phyloP scores from a whole-genome alignment of 2,888 invertebrate species.

The Noctua janthe region DNA sequence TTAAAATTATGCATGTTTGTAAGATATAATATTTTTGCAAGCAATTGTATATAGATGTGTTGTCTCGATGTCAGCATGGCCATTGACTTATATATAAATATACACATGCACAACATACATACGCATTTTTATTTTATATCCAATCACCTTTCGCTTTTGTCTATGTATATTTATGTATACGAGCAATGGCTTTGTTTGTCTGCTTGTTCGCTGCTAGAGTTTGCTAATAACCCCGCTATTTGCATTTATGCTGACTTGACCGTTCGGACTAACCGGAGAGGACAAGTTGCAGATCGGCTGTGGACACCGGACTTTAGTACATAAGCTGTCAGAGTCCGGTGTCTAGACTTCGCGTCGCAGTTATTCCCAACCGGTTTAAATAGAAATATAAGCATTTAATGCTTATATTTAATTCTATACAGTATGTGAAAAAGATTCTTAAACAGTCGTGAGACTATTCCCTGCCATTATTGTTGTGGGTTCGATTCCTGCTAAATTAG shows the following conservation, averaged over 20 bases:
- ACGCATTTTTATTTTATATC: slow-evolving; percentile 83
- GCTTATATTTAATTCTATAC: neutral
- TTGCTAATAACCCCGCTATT: slow-evolving; percentile 26
- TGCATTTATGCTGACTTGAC: slow-evolving; percentile 4
- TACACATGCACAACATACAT: slow-evolving; percentile 77
- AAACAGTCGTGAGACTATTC: too few species aligned
- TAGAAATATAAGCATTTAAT: neutral
- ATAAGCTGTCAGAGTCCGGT: neutral
- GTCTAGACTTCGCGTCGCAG: neutral
- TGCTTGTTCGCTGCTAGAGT: slow-evolving; percentile 48
- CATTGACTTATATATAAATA: slow-evolving; percentile 88
- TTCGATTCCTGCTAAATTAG: neutral
- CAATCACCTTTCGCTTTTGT: slow-evolving; percentile 65
- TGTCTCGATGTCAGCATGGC: slow-evolving; percentile 77
- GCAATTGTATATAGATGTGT: slow-evolving; percentile 42
- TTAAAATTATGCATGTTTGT: slow-evolving; percentile 22
- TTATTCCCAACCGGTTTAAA: neutral
- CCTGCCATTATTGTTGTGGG: neutral
- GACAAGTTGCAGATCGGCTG: neutral
- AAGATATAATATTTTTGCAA: slow-evolving; percentile 52
- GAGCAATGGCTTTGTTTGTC: slow-evolving; percentile 83
- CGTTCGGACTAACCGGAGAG: neutral
- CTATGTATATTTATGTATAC: slow-evolving; percentile 81
- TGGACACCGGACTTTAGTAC: neutral
- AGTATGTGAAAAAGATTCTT: neutral